Evolutionary conservation across 2,113 vertebrate genomes (phyloP).

Genomic region (Cheilinus undulatus): DNA sequence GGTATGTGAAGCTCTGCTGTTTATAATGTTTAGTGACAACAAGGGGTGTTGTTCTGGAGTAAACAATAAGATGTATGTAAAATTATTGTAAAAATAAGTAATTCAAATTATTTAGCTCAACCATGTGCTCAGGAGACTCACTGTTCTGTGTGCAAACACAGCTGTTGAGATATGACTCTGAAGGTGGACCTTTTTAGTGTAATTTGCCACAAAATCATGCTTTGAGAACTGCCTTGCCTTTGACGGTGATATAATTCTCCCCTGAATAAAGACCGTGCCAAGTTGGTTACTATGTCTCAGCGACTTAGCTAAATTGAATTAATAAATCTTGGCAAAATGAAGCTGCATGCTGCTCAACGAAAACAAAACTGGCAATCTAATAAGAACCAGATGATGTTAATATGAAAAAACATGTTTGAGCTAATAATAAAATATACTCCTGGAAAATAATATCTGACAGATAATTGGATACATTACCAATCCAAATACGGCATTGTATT

Average conservation of each 20-base stretch:
- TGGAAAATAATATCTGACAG: constrained; percentile 3
- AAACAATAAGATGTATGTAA: neutral
- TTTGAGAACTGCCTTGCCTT: constrained; percentile 9
- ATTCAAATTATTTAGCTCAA: constrained; percentile 41
- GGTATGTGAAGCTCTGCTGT: neutral
- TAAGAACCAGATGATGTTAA: neutral
- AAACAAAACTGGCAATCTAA: constrained; percentile 27
- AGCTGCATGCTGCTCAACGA: neutral
- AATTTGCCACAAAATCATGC: constrained; percentile 12
- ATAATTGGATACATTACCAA: constrained; percentile 9
- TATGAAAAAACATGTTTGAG: neutral
- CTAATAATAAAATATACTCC: neutral
- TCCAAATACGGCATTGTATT: constrained; percentile 14
- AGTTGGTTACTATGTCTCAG: constrained; percentile 24
- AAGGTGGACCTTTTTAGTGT: neutral
- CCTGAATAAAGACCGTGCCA: constrained; percentile 24
- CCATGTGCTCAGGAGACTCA: constrained; percentile 25
- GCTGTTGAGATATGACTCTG: constrained; percentile 14
- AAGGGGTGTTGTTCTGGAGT: neutral
- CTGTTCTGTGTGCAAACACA: constrained; percentile 6
- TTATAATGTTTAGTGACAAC: constrained; percentile 12
- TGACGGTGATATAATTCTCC: constrained; percentile 8
- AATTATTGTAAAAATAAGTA: neutral
- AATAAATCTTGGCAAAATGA: constrained; percentile 12
- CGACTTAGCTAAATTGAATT: constrained; percentile 14